Evolutionary conservation across 2,113 vertebrate genomes (phyloP), one percentile per base, ranked within the genome.

Genomic region (Oceanodroma tethys): DNA sequence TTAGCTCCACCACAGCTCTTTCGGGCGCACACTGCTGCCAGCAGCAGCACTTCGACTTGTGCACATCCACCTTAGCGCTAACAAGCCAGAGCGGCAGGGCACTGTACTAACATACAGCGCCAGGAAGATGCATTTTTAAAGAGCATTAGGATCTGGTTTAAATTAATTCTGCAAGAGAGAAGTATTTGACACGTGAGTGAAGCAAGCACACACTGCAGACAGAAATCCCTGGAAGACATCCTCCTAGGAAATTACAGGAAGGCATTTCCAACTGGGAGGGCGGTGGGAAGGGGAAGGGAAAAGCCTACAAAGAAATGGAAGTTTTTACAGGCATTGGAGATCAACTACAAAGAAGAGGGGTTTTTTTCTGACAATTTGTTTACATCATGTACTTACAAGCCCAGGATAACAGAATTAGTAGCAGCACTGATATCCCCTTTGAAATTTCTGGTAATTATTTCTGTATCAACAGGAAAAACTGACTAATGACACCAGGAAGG

Each of bases 291-390:
- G 63, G 94, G 94, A 95, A 94, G 84, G 45, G 95, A 91, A 94
- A 91, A 95, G 62, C 70, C 90, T 91, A 96, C 96, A 94, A 97
- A 91, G 93, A 95, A 95, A 86, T 90, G 16, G 34, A 97, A 97
- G 92, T 86, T 93, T 93, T 92, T 83, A 86, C 52, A 93, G 91
- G 65, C 93, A 75, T 4, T 4, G n/a, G 47, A 86, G 75, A 67
- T 26, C 83, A 86, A 92, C 52, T 86, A 95, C 95, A 97, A 95
- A 95, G 90, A 78, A 91, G 20, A 73, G 70, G 70, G 7, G 9
- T 47, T 92, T 86, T 83, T 63, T 86, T 22, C 94, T 95, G 42
- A 38, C 78, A 74, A 36, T 92, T 78, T 89, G 95, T 95, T 96
- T 96, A 97, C 53, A 91, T 20, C 2, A 9, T 25, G 56, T 59